Base-by-base conservation (phyloP, 1,140 invertebrate species). In the Tetraneura akinire region DNA sequence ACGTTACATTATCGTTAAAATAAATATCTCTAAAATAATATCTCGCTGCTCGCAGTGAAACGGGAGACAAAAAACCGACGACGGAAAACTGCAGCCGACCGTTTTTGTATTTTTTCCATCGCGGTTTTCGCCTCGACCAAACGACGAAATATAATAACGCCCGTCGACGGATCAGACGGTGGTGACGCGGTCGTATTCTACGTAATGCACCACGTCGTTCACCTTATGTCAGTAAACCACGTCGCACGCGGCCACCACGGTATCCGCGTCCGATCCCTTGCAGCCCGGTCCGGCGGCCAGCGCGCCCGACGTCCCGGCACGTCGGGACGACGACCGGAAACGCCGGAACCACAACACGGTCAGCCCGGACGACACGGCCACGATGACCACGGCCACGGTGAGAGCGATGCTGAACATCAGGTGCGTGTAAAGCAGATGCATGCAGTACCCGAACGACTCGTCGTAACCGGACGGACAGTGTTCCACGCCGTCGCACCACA, bases 141-240 rank as follows among this genome's bases (percentile, higher is more conserved):
- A 4, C n/a, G n/a, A n/a, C n/a, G n/a, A n/a, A n/a, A n/a, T n/a
- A n/a, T n/a, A n/a, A n/a, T n/a, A n/a, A n/a, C n/a, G n/a, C 26
- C 21, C 47, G 18, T 10, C 64, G 16, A 14, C 47, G 21, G 86
- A 89, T 94, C 92, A 94, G 88, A 95, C 93, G 76, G 93, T 95
- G 83, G 93, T 95, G 82, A 95, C 93, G 81, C 93, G 89, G 86
- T 95, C 93, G 82, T 94, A 91, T 87, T 95, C 93, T 84, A 94
- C 92, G 87, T 94, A 94, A 86, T 93, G 92, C 87, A 94, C 93
- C 91, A 93, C 94, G 92, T 92, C 92, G 89, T 94, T 92, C 23
- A 80, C 74, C 90, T 90, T 93, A 89, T 93, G 93, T 95, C 93
- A 95, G 93, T 93, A 94, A 89, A 94, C 93, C 86, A 94, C 91